Evolutionary conservation across 2,113 vertebrate species (phyloP).

Genomic region (Dipodomys stephensi): DNA sequence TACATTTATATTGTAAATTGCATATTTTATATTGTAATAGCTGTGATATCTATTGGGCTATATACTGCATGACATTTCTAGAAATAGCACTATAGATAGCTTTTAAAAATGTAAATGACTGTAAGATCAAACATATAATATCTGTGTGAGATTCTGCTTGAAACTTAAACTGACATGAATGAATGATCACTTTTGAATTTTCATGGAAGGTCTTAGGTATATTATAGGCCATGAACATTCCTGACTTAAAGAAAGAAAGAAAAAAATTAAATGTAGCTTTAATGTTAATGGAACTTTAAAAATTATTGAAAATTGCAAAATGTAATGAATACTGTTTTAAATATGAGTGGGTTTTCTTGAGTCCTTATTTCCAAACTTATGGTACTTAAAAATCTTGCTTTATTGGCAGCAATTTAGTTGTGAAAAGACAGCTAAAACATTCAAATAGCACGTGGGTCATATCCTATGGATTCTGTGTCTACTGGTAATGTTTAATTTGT

Average conservation of each 20-base stretch:
- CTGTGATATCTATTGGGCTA: neutral
- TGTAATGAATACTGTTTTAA: neutral
- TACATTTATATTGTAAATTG: slow-evolving; percentile 76
- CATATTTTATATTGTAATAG: slow-evolving; percentile 9
- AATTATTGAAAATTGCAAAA: neutral
- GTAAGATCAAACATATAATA: neutral
- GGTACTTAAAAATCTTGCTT: slow-evolving; percentile 4
- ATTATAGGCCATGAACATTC: neutral
- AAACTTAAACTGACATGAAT: neutral
- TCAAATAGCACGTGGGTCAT: neutral
- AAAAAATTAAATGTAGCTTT: neutral
- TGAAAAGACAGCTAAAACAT: slow-evolving; percentile 21
- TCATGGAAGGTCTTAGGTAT: neutral
- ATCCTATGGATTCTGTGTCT: slow-evolving; percentile 23
- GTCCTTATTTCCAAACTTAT: slow-evolving; percentile 10
- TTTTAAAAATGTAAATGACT: slow-evolving; percentile 51
- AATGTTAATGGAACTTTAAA: slow-evolving; percentile 4
- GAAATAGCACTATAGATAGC: slow-evolving; percentile 14
- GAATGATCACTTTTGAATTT: neutral
- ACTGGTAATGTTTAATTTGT: slow-evolving; percentile 67
- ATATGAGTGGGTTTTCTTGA: slow-evolving; percentile 1
- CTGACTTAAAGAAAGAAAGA: neutral
- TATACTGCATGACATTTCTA: neutral
- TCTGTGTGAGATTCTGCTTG: slow-evolving; percentile 29
- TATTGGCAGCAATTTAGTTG: slow-evolving; percentile 29